Conservation (phyloP, 2,113 vertebrate genomes). For the Colossoma macropomum region DNA sequence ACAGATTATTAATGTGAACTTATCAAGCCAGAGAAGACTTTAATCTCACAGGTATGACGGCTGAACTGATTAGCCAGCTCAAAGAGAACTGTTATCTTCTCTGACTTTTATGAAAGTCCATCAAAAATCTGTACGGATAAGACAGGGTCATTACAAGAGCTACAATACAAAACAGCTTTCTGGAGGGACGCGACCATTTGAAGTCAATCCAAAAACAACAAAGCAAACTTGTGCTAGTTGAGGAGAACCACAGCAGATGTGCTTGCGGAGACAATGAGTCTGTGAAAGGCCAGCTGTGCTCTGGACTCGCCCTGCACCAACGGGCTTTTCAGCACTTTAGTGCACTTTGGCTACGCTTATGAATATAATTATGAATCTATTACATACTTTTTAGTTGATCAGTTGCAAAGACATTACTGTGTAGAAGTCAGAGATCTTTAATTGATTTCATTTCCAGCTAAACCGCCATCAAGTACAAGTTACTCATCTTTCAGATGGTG, state of each 20-base stretch:
- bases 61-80: background rate
- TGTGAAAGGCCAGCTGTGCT: slow-evolving; percentile 53
- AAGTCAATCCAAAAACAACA: slow-evolving; percentile 52
- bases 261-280: slow-evolving; percentile 53
- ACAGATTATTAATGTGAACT: too few species aligned
- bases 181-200: background rate
- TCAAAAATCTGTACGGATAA: background rate
- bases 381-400: background rate
- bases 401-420: background rate
- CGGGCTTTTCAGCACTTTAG: background rate
- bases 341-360: background rate
- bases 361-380: background rate
- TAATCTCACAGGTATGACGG: background rate
- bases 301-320: background rate
- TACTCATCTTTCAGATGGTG: too few species aligned
- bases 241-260: slow-evolving; percentile 53
- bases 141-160: background rate
- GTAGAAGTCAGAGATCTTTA: too few species aligned
- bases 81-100: background rate
- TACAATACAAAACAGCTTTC: background rate
- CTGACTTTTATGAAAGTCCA: background rate
- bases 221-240: slow-evolving; percentile 45
- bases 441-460: too few species aligned
- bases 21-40: too few species aligned
- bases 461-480: too few species aligned